phyloP scores from a whole-genome alignment of 2,113 vertebrate genomes.

The Phalacrocorax brasilianus region DNA sequence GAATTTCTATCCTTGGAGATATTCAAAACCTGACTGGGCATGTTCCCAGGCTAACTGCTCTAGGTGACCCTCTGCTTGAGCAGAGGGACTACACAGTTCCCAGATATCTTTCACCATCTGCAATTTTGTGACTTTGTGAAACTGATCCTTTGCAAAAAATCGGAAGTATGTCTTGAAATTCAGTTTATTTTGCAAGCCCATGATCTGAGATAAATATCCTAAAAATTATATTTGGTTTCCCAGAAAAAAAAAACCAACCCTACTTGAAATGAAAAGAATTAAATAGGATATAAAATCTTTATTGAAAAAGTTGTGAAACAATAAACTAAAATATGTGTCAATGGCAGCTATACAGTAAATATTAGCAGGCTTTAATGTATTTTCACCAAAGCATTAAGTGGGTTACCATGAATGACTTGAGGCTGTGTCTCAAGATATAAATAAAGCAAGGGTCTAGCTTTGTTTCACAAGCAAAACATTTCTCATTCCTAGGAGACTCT shows the following conservation, averaged over 20 bases:
- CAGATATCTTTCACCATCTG: neutral
- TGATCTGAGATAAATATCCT: neutral
- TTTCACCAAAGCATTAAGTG: neutral
- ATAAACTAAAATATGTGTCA: neutral
- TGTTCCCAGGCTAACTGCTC: neutral
- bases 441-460: neutral
- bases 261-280: neutral
- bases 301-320: neutral
- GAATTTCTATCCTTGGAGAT: neutral
- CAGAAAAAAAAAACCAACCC: neutral
- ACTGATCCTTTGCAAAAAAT: neutral
- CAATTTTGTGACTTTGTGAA: neutral
- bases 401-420: slow-evolving; percentile 11
- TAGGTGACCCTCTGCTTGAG: neutral
- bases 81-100: neutral
- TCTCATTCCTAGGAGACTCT: neutral
- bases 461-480: slow-evolving; percentile 19
- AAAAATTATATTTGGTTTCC: neutral
- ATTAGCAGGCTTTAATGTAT: neutral
- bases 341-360: neutral
- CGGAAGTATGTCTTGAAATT: neutral
- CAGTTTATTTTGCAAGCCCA: neutral
- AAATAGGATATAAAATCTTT: neutral
- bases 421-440: neutral
- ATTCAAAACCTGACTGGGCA: neutral